phyloP scores from a whole-genome alignment of 1,140 invertebrate genomes.

The Steinernema feltiae region DNA sequence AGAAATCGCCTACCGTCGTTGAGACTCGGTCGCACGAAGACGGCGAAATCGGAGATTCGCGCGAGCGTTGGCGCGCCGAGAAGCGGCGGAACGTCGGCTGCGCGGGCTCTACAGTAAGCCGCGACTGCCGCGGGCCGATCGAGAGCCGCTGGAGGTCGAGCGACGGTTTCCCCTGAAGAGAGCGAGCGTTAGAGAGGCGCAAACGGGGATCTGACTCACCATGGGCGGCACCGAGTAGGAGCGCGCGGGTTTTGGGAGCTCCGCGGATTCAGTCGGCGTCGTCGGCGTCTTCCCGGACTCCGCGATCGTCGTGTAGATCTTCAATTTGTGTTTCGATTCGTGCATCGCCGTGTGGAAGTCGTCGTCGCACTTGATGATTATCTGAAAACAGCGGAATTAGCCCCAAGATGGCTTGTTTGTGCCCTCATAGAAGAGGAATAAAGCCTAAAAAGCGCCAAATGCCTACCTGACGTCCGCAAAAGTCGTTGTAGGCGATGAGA shows the following conservation, averaged over 20 bases:
- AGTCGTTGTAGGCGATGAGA: constrained; percentile 44
- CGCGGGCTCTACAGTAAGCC: background rate
- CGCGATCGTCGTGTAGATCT: constrained; percentile 1
- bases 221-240: constrained; percentile 46
- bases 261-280: constrained; percentile 43
- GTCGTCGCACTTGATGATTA: constrained; percentile 37
- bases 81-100: background rate
- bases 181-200: background rate
- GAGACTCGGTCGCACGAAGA: background rate
- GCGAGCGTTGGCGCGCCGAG: background rate
- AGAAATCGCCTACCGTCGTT: too few relatives aligned
- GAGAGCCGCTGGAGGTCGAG: constrained; percentile 13
- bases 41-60: constrained; percentile 1
- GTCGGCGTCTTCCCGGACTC: constrained; percentile 25
- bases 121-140: constrained; percentile 10
- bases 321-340: too few relatives aligned
- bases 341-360: constrained; percentile 39
- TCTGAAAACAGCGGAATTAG: constrained; percentile 17
- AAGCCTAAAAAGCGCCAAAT: background rate
- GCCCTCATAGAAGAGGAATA: background rate
- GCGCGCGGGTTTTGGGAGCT: constrained; percentile 31
- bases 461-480: constrained; percentile 38
- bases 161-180: background rate
- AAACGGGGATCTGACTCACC: constrained; percentile 8
- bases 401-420: background rate